Percentiles rank a stretch among this genome's conserved stretches.
Conservation (phyloP, 2,113 vertebrate species). For the Dipodomys spectabilis region DNA sequence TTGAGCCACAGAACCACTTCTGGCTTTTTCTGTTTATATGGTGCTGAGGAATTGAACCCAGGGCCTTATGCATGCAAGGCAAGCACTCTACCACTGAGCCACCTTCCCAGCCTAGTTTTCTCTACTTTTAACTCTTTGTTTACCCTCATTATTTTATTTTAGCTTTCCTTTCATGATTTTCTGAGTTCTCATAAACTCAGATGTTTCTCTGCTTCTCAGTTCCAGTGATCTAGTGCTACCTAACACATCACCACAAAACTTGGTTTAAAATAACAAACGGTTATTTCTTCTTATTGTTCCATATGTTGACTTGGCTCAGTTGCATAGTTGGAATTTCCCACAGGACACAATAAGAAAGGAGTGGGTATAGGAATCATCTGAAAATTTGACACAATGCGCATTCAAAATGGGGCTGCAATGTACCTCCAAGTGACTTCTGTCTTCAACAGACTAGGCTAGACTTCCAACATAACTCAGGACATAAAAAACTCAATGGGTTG, state of each 20-base stretch:
- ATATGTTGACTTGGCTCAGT: background rate
- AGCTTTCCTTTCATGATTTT: background rate
- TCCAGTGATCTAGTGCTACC: background rate
- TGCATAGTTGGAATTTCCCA: background rate
- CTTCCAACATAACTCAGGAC: background rate
- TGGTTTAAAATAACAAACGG: background rate
- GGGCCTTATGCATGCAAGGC: too few relatives aligned
- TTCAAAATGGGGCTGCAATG: too few relatives aligned
- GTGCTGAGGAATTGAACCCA: too few relatives aligned
- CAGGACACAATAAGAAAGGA: background rate
- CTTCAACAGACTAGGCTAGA: background rate
- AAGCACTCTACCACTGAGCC: too few relatives aligned
- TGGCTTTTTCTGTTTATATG: too few relatives aligned
- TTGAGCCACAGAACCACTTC: too few relatives aligned
- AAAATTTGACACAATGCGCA: background rate
- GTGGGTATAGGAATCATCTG: background rate
- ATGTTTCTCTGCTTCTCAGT: background rate
- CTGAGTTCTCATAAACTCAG: background rate
- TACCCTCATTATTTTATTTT: conserved; percentile 8
- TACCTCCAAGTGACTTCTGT: background rate
- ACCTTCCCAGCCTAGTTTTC: background rate
- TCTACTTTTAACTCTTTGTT: background rate
- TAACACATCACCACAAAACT: background rate
- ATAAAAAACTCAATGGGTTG: background rate
- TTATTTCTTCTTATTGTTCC: background rate